Evolutionary conservation across 2,113 vertebrate species (phyloP).

Genomic region (Xyrauchen texanus): DNA sequence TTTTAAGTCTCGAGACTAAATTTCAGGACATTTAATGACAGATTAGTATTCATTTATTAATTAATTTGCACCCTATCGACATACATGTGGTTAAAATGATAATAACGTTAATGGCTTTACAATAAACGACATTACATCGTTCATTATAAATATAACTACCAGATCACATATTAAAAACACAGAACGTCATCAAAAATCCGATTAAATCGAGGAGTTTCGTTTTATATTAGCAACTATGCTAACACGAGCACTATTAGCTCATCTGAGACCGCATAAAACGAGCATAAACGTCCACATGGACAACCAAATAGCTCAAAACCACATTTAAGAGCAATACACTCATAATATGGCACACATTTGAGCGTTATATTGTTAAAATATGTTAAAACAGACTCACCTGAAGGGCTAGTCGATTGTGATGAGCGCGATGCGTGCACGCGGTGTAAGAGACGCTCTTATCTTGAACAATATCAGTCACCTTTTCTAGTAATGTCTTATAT

Average conservation of each 20-base stretch:
- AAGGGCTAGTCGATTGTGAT: neutral
- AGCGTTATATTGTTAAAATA: neutral
- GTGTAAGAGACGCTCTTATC: neutral
- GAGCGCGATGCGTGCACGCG: slow-evolving; percentile 5
- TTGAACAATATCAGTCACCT: neutral
- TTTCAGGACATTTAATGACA: too few relatives aligned
- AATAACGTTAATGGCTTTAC: too few relatives aligned
- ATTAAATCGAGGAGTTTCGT: neutral
- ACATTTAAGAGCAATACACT: too few relatives aligned
- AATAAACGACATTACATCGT: too few relatives aligned
- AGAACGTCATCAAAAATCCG: neutral
- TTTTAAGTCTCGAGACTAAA: too few relatives aligned
- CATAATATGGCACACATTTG: neutral
- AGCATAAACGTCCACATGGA: too few relatives aligned
- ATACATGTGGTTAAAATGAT: too few relatives aligned
- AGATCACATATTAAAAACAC: neutral
- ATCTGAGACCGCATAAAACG: neutral
- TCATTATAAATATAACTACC: neutral
- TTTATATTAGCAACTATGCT: slow-evolving; percentile 17
- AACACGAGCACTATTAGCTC: slow-evolving; percentile 13
- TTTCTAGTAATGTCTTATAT: neutral
- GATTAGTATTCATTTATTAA: too few relatives aligned
- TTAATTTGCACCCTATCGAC: too few relatives aligned
- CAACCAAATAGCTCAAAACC: neutral
- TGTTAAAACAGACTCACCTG: slow-evolving; percentile 5